Base-by-base conservation (phyloP, 2,113 vertebrate genomes). In the Romanogobio albipinnatus region DNA sequence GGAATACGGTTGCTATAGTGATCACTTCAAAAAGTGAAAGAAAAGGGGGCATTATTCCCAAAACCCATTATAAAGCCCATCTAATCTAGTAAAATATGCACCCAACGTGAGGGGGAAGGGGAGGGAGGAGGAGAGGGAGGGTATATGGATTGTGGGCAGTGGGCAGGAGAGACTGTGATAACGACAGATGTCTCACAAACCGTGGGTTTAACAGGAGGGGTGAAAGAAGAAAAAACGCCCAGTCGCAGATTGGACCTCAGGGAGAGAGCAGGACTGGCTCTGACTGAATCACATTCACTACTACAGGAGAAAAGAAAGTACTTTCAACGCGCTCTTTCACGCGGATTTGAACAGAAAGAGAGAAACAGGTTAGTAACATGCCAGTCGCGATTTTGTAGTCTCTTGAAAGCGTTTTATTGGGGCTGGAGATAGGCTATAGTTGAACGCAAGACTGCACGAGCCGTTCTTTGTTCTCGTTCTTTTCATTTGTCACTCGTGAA, bases 161-260 rank as follows among this genome's bases (percentile, higher is more conserved):
- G 91, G 89, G 87, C 86, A 90, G 91, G 92, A 88, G 88, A 89
- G 88, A 88, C 82, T 90, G 91, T 87, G 92, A 89, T 92, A 92
- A 86, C 91, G 93, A 94, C 93, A 93, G 92, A 94, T 95, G 94
- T 94, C 93, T 89, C 88, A 88, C 91, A 83, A 87, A 90, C 88
- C 83, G 91, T 85, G 89, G 91, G 75, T 80, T 87, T 80, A 85
- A 77, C 75, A 81, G 70, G 81, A 86, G 86, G 82, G 90, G 87
- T 87, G 90, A 86, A 88, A 91, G 86, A 87, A 90, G 89, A 75
- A 76, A 86, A 89, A 73, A 89, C 86, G 59, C 90, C 87, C 90
- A 90, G 87, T 87, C 87, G 86, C 88, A 89, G 49, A 83, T 91
- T 91, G 91, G 90, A 92, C 87, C 90, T 91, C 90, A 71, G 89